Evolutionary conservation across 2,888 invertebrate species (phyloP), one percentile per base, ranked within the genome.

Genomic region (Hedya salicella): DNA sequence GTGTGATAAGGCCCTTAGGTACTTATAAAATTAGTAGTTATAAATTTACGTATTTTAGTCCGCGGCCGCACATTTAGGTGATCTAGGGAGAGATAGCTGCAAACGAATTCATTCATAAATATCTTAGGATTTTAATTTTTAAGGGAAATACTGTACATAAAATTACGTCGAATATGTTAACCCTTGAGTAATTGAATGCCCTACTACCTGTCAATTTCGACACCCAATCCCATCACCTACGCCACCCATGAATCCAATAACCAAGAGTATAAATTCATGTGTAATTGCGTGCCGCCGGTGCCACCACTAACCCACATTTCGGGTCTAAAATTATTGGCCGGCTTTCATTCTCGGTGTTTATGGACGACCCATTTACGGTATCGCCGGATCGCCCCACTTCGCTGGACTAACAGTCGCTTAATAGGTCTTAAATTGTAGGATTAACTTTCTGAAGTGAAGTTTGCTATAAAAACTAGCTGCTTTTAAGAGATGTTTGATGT

Each of bases 341-440:
- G 81, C 82, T 82, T 85, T 73, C 82, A 84, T 85, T 86, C 80
- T 82, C 75, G 75, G 78, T 80, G 81, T 79, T 83, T 81, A 83
- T 83, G 82, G 81, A 80, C 88, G 89, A 86, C 89, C 90, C 78
- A 89, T 91, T 88, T 90, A 75, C 75, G 69, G 75, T 91, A 91
- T 91, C 91, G 86, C 70, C 70, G 67, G 71, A 91, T 91, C 91
- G 92, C 77, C 83, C 90, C 70, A 91, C 86, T 87, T 89, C 74
- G 73, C 73, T 73, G 73, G 76, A 71, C 74, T 78, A 79, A 78
- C 78, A 76, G 74, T 69, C 48, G 56, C 74, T 57, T 81, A 80
- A 79, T 79, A 75, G 73, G 71, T 76, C 72, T 79, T 75, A 75
- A 74, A 72, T 72, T 72, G 70, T 72, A 68, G 59, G 63, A 62